Evolutionary conservation across 2,113 vertebrate species (phyloP).

Genomic region (Rhinoptilus africanus): DNA sequence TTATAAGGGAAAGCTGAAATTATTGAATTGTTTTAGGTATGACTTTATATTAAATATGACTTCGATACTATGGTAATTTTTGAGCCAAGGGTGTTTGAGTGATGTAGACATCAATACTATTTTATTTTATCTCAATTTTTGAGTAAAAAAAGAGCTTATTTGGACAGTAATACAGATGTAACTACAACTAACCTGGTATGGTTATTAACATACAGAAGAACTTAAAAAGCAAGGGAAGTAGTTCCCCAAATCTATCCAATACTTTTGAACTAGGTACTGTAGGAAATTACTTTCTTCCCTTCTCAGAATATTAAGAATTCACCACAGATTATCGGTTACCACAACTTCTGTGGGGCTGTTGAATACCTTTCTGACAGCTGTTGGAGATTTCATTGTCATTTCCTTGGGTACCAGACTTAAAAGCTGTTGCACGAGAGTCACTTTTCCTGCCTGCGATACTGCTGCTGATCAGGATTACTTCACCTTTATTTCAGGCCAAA

Average conservation of each 20-base stretch:
- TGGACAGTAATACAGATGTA: neutral
- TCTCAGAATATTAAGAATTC: neutral
- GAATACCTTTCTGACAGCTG: neutral
- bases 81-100: neutral
- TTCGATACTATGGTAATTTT: neutral
- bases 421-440: neutral
- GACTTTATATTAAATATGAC: neutral
- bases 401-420: neutral
- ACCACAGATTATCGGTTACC: neutral
- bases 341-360: neutral
- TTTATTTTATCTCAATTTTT: neutral
- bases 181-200: neutral
- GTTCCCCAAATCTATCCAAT: neutral
- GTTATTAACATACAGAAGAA: neutral
- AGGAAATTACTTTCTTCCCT: neutral
- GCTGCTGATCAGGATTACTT: neutral
- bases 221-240: neutral
- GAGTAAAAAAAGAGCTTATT: neutral
- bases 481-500: neutral
- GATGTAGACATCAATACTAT: neutral
- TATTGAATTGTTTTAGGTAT: neutral
- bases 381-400: neutral
- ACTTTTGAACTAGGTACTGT: neutral
- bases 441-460: neutral
- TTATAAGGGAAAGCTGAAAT: neutral